A percentile compares a stretch with the other conserved stretches of the same genome.
phyloP scores from a whole-genome alignment of 2,113 vertebrate species.

The Scomber scombrus region DNA sequence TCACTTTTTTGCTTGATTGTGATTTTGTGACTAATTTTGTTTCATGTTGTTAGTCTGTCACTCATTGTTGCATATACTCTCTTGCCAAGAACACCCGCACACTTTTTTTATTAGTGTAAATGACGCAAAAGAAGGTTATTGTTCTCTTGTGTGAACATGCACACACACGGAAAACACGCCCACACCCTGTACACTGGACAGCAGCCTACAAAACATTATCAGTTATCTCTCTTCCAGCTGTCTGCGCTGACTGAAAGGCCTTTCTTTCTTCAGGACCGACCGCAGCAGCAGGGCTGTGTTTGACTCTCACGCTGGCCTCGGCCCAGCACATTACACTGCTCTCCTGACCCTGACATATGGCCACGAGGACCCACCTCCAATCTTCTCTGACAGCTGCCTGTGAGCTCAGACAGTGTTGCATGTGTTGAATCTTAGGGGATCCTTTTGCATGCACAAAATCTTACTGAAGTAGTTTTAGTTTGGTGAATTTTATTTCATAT shows the following conservation, averaged over 20 bases:
- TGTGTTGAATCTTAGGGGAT: neutral
- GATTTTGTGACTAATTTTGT: too few species aligned
- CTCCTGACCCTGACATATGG: conserved; percentile 55
- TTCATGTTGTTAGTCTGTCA: too few species aligned
- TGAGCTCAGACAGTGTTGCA: conserved; percentile 2
- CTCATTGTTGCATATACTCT: too few species aligned
- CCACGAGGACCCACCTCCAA: conserved; percentile 36
- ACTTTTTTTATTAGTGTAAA: too few species aligned
- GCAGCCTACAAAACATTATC: conserved; percentile 7
- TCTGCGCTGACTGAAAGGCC: neutral
- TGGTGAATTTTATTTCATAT: neutral
- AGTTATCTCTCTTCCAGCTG: conserved; percentile 53
- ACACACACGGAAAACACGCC: conserved; percentile 22
- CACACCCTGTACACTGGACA: conserved; percentile 26
- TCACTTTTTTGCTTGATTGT: too few species aligned
- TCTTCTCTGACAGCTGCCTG: conserved; percentile 57
- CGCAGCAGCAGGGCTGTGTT: conserved; percentile 30
- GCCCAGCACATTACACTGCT: conserved; percentile 14
- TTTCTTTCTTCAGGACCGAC: neutral
- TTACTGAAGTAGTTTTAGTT: neutral
- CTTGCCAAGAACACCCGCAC: too few species aligned
- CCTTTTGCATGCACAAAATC: neutral
- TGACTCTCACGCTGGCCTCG: conserved; percentile 1
- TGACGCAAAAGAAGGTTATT: too few species aligned
- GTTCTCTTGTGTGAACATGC: neutral